Evolutionary conservation across 1,140 invertebrate species (phyloP).

Genomic region (Zaprionus taronus): DNA sequence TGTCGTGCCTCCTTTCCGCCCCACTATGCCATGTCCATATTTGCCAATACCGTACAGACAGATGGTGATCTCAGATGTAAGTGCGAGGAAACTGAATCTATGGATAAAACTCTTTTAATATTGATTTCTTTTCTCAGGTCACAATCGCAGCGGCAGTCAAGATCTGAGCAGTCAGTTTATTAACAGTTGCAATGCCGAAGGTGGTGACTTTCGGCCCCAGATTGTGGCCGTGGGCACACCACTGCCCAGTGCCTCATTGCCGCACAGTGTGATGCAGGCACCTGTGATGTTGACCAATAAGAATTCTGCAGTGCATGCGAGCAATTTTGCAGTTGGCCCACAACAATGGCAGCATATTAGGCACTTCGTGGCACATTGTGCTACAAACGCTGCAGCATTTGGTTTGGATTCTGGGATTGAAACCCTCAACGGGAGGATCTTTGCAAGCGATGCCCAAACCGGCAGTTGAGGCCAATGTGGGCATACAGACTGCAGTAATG

Average conservation of each 20-base stretch:
- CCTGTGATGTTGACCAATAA: conserved; percentile 99
- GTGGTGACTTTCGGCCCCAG: conserved; percentile 91
- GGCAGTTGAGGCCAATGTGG: conserved; percentile 93
- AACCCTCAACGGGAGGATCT: conserved; percentile 96
- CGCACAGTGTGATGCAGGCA: conserved; percentile 91
- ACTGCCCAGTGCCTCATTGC: conserved; percentile 92
- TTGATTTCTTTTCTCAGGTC: conserved; percentile 57
- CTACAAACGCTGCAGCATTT: conserved; percentile 98
- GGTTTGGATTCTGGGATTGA: conserved; percentile 98
- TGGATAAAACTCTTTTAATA: neutral
- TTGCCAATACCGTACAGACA: conserved; percentile 84
- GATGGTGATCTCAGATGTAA: conserved; percentile 81
- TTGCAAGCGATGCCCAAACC: conserved; percentile 88
- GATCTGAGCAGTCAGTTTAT: conserved; percentile 86
- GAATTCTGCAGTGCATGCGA: conserved; percentile 97
- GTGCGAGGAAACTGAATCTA: neutral
- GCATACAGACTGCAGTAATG: conserved; percentile 98
- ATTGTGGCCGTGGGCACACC: conserved; percentile 97
- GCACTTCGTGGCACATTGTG: conserved; percentile 97
- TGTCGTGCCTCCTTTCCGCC: conserved; percentile 97
- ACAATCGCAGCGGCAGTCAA: conserved; percentile 84
- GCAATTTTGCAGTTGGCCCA: conserved; percentile 95
- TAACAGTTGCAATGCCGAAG: conserved; percentile 86
- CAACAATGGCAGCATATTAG: conserved; percentile 95
- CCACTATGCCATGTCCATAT: conserved; percentile 96